These are phyloP conservation scores for Glaucidium brasilianum DNA, from an alignment of 2,113 vertebrate species.

Conservation along the genomic window DNA sequence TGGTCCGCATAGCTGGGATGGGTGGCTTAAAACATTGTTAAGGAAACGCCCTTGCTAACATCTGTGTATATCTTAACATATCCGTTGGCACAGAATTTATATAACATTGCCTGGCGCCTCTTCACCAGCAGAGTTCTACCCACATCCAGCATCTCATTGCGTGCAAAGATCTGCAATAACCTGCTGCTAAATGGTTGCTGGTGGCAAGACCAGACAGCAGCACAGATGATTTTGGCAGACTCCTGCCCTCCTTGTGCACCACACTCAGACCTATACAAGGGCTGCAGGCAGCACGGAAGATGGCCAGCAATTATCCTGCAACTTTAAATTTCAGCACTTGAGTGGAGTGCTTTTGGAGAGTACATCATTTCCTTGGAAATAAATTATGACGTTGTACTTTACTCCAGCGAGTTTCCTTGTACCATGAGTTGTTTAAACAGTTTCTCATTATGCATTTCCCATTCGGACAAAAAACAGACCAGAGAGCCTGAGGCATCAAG, in stretches of 20 bases:
- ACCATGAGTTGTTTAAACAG: slow-evolving; percentile 45
- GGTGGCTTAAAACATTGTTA: not conserved
- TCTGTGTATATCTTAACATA: not conserved
- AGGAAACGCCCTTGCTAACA: not conserved
- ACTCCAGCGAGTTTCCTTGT: slow-evolving; percentile 33
- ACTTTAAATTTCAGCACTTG: not conserved
- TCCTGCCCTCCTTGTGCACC: not conserved
- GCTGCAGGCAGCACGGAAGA: not conserved
- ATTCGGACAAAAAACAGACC: slow-evolving; percentile 21
- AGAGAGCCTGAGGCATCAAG: not conserved
- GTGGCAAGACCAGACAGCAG: not conserved
- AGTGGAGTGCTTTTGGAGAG: not conserved
- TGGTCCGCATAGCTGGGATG: not conserved
- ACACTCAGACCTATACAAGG: not conserved
- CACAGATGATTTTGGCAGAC: not conserved
- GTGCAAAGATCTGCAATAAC: not conserved
- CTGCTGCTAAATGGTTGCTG: not conserved
- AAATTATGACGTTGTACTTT: not conserved
- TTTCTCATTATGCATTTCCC: slow-evolving; percentile 38
- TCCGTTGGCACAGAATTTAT: not conserved
- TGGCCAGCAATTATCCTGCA: not conserved
- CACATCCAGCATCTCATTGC: not conserved
- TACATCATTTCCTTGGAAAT: slow-evolving; percentile 56
- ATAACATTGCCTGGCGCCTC: not conserved
- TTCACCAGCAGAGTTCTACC: not conserved